Conservation (phyloP, 1,140 invertebrate species). For the Drosophila jambulina region DNA sequence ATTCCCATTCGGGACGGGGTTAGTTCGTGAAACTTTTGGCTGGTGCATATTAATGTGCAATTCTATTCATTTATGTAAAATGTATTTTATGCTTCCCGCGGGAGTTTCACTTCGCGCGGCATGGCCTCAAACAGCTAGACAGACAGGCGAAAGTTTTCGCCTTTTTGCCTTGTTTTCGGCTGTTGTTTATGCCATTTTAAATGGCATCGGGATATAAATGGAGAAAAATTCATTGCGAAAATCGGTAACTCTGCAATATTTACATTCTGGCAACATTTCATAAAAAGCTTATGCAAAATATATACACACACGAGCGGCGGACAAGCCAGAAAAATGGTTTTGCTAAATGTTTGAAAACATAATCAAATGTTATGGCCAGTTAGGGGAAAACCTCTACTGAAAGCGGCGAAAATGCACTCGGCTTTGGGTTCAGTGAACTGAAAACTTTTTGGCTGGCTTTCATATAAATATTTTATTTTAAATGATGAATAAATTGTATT, state of each 20-base stretch:
- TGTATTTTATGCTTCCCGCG: constrained; percentile 77
- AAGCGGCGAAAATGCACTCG: constrained; percentile 22
- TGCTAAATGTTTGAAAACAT: constrained; percentile 55
- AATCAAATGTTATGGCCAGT: constrained; percentile 64
- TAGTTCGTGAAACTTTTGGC: constrained; percentile 58
- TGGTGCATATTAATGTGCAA: constrained; percentile 70
- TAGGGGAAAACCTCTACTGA: constrained; percentile 23
- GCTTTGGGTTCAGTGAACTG: constrained; percentile 33
- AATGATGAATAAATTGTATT: constrained; percentile 7
- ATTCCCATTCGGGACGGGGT: background rate
- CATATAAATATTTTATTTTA: constrained; percentile 10
- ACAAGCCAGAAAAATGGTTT: constrained; percentile 46
- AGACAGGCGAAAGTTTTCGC: constrained; percentile 31
- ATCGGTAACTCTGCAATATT: constrained; percentile 54
- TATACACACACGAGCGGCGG: background rate
- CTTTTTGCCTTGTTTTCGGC: constrained; percentile 1
- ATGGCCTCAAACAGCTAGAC: constrained; percentile 44
- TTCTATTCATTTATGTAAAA: constrained; percentile 76
- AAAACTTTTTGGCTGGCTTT: constrained; percentile 5
- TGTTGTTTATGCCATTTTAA: constrained; percentile 48
- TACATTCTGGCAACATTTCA: constrained; percentile 58
- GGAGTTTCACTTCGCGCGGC: constrained; percentile 49
- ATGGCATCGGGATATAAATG: constrained; percentile 45
- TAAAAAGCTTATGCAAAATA: constrained; percentile 57
- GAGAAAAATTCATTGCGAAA: constrained; percentile 58